Percentiles rank a stretch among this genome's conserved stretches.
phyloP scores from a whole-genome alignment of 2,113 vertebrate species.

The Myotis brandtii region DNA sequence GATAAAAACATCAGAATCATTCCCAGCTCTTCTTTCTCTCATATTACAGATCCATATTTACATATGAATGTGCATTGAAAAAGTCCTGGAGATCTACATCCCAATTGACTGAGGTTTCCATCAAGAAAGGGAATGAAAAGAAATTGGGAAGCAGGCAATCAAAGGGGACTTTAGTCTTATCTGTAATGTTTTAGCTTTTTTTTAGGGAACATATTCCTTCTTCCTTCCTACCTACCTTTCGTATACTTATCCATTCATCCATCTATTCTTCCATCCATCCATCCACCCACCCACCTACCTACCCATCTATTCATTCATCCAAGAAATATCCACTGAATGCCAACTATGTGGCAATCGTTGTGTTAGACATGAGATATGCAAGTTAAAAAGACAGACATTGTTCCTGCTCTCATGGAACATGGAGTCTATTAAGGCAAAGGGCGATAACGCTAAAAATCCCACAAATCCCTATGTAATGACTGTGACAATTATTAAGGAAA shows the following conservation, averaged over 20 bases:
- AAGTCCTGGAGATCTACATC: background rate
- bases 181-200: background rate
- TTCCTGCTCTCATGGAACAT: background rate
- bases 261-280: no score
- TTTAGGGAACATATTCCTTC: background rate
- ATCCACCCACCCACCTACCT: background rate
- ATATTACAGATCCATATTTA: no score
- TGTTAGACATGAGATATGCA: background rate
- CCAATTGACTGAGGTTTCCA: background rate
- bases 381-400: background rate
- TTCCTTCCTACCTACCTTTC: background rate
- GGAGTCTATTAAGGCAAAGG: background rate
- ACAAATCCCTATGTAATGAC: background rate
- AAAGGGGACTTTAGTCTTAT: background rate
- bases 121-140: no score
- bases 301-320: background rate
- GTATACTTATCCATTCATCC: background rate
- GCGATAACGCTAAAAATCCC: background rate
- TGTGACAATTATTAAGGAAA: background rate
- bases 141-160: background rate
- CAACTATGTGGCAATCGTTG: background rate
- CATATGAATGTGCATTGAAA: fast-evolving
- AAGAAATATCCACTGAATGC: background rate
- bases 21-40: no score
- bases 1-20: background rate